These are phyloP conservation scores for Plecotus auritus DNA, from an alignment of 2,113 vertebrate genomes.

Conservation along the genomic window DNA sequence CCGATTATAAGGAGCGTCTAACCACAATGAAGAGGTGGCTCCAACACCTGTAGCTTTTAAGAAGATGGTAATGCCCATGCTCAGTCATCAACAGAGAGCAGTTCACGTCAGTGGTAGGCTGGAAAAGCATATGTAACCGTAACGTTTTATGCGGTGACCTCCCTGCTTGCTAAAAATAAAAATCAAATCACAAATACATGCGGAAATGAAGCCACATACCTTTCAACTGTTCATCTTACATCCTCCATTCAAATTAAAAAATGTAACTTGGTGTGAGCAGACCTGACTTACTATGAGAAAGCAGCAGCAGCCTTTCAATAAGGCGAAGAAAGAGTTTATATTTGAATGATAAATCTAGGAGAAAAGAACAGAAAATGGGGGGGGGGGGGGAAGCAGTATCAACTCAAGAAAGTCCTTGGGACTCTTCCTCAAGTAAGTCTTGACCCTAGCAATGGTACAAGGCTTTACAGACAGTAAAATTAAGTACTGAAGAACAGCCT, in stretches of 20 bases:
- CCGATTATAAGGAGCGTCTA: not conserved
- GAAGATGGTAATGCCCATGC: not conserved
- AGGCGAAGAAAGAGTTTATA: constrained; percentile 26
- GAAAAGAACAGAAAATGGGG: not conserved
- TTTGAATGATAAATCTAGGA: not conserved
- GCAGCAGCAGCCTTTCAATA: constrained; percentile 33
- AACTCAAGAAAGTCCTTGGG: constrained; percentile 9
- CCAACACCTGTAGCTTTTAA: not conserved
- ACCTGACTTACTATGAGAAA: not conserved
- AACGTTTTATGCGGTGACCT: not conserved
- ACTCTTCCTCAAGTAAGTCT: not conserved
- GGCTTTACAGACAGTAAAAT: constrained; percentile 11
- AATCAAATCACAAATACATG: not conserved
- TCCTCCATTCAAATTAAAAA: constrained; percentile 10
- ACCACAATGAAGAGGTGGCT: not conserved
- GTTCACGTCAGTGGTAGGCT: not conserved
- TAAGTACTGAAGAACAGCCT: not conserved
- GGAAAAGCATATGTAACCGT: not conserved
- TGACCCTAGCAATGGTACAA: not conserved
- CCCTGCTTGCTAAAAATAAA: constrained; percentile 24
- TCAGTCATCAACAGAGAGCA: not conserved
- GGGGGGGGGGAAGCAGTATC: not conserved
- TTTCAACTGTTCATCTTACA: not conserved
- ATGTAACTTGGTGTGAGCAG: not conserved
- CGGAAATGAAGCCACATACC: constrained; percentile 8